Conservation (phyloP, 1,140 invertebrate species). For the Orussus abietinus region DNA sequence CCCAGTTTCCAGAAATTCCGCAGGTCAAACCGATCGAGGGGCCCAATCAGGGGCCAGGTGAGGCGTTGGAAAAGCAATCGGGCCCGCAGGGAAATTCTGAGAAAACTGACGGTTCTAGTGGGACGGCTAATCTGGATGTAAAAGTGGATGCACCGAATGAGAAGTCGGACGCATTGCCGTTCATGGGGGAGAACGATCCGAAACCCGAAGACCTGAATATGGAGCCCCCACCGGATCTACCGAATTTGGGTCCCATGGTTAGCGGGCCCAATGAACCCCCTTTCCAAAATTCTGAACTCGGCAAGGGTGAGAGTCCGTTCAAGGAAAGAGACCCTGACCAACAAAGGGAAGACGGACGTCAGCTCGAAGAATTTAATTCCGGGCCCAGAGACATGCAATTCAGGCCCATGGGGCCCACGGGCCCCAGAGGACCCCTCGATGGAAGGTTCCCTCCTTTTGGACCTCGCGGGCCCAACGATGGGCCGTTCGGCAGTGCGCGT, state of each 20-base stretch:
- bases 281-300: conserved; percentile 7
- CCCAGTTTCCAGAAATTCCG: conserved; percentile 23
- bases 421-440: conserved; percentile 11
- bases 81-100: no score
- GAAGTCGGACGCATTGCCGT: conserved; percentile 37
- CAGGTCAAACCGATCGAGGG: no score
- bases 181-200: conserved; percentile 47
- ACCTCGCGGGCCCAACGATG: conserved; percentile 9
- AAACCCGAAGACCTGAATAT: conserved; percentile 46
- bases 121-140: no score
- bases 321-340: no score
- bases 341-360: no score
- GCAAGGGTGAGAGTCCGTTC: no score
- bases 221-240: conserved; percentile 46
- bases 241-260: conserved; percentile 35
- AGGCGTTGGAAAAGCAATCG: no score
- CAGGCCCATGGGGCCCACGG: conserved; percentile 16
- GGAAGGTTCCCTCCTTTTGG: conserved; percentile 3
- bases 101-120: no score
- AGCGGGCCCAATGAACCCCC: conserved; percentile 7
- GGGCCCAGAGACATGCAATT: conserved; percentile 16
- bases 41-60: no score
- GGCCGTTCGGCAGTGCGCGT: conserved; percentile 3
- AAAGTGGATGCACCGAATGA: conserved; percentile 8
- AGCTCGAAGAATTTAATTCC: no score